Base-by-base conservation (phyloP, 2,113 vertebrate species). In the Apistogramma diplotaenia region DNA sequence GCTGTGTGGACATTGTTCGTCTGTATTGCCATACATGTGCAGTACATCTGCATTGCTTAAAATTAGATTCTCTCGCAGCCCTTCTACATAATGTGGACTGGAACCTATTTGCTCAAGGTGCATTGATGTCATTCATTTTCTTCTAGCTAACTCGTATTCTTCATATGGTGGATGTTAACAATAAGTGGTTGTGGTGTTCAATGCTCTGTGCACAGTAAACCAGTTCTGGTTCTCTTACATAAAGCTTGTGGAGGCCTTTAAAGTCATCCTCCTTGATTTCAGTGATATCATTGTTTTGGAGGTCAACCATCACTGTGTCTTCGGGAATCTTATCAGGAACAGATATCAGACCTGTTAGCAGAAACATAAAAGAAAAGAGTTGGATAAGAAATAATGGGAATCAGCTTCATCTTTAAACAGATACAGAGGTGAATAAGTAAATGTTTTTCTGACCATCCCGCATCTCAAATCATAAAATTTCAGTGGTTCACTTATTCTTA, bases 261-360 rank as follows among this genome's bases (percentile, higher is more conserved):
- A 99, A 97, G 89, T 99, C 98, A 0, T 97, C 95, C 93, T 99
- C 97, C 91, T 97, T 98, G 91, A 99, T 97, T 88, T 99, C 97
- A 23, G 93, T 99, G 88, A 99, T 99, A 91, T 97, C 97, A 81
- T 99, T 99, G 94, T 99, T 99, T 90, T 99, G 98, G 85, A 99
- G 97, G 74, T 99, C 98, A 18, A 99, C 90, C 94, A 99, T 96
- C 60, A 96, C 91, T 4, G 97, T 98, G 71, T 98, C 97, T 72
- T 87, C 91, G 4, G 98, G 97, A 91, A 99, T 97, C 90, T 98
- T 97, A 62, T 90, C 95, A 77, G 98, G 98, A 75, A 99, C 94
- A 1, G 96, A 94, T 54, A 96, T 96, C 91, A 98, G 89, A 93
- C 96, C 98, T 99, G 76, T 92, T 76, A 57, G 92, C 65, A 74